A percentile compares a stretch with the other conserved stretches of the same genome.
These are phyloP conservation scores for Eilema caniola DNA, from an alignment of 2,888 invertebrate genomes.

Conservation along the genomic window DNA sequence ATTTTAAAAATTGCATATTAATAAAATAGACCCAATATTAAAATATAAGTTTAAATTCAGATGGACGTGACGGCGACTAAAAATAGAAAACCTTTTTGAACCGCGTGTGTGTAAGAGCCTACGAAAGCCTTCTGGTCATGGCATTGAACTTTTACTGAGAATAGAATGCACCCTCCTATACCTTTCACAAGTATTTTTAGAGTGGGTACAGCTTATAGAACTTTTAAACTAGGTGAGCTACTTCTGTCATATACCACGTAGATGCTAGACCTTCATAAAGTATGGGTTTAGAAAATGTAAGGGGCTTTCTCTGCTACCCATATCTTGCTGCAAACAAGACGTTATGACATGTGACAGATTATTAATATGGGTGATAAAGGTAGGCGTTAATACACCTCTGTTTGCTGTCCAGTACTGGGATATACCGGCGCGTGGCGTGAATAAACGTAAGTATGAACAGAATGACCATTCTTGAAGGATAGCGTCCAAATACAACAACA, in stretches of 20 bases:
- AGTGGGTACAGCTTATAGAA: neutral
- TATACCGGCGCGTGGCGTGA: neutral
- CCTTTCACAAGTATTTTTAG: neutral
- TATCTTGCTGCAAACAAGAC: too few species aligned
- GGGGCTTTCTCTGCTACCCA: too few species aligned
- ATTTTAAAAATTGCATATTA: neutral
- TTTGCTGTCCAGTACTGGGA: too few species aligned
- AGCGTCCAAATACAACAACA: neutral
- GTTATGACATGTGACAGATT: too few species aligned
- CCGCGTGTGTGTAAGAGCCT: neutral
- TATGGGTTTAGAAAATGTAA: too few species aligned
- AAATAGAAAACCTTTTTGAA: slow-evolving; percentile 19
- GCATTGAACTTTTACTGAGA: slow-evolving; percentile 5
- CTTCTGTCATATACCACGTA: neutral
- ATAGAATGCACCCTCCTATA: slow-evolving; percentile 5
- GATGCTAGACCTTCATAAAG: too few species aligned
- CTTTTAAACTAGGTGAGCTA: neutral
- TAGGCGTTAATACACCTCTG: too few species aligned
- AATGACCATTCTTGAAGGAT: neutral
- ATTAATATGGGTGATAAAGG: too few species aligned
- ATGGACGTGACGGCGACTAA: neutral
- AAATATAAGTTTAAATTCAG: neutral
- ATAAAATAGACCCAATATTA: neutral
- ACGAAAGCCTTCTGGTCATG: slow-evolving; percentile 10
- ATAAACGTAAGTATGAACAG: neutral